phyloP scores from a whole-genome alignment of 2,797 vertebrate species.

The Thamnophis elegans region DNA sequence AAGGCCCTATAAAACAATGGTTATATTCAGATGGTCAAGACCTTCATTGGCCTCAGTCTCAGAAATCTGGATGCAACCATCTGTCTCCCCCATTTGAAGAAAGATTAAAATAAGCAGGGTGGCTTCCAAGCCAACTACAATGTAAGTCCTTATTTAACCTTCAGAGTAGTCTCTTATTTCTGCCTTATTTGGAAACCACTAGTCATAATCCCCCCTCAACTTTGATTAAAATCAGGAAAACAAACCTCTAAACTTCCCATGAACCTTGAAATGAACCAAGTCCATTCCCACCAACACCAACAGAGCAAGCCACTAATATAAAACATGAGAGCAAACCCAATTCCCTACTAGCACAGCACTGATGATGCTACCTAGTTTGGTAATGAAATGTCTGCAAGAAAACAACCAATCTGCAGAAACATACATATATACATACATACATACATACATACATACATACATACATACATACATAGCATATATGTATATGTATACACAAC shows the following conservation, averaged over 20 bases:
- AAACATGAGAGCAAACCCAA: background rate
- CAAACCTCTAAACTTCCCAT: background rate
- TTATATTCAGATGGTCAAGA: background rate
- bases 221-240: background rate
- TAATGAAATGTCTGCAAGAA: background rate
- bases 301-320: background rate
- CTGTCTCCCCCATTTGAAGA: background rate
- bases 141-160: background rate
- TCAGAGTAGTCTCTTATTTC: background rate
- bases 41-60: background rate
- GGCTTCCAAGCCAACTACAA: background rate
- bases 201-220: background rate
- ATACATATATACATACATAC: too few species aligned
- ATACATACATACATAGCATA: too few species aligned
- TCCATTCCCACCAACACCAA: background rate
- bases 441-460: too few species aligned
- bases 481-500: background rate
- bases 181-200: background rate
- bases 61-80: background rate
- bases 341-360: background rate
- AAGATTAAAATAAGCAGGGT: background rate
- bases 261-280: background rate
- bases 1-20: constrained; percentile 49
- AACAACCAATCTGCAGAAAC: background rate
- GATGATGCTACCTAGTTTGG: background rate